Evolutionary conservation across 2,113 vertebrate species (phyloP).

Genomic region (Suricata suricatta): DNA sequence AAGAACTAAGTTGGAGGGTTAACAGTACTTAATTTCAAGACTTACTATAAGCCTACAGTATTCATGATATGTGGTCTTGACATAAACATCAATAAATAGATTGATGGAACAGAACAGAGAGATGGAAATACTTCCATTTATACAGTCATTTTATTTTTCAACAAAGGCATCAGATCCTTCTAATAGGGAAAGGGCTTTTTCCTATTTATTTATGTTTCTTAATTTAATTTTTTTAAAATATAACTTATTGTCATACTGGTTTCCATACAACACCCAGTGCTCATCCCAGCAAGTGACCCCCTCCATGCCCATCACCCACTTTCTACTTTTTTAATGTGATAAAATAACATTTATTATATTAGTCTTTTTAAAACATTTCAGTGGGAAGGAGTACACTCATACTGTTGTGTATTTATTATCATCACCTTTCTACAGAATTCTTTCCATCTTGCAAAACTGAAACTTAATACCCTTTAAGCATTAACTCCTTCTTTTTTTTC

Average conservation of each 20-base stretch:
- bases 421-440: background rate
- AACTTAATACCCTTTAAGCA: background rate
- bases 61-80: background rate
- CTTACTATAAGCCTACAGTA: background rate
- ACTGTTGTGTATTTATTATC: background rate
- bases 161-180: background rate
- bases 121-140: background rate
- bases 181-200: background rate
- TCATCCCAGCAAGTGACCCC: too few relatives aligned
- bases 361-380: background rate
- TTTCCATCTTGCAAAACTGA: background rate
- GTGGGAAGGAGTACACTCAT: background rate
- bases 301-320: too few relatives aligned
- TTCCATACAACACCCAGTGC: too few relatives aligned
- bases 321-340: background rate
- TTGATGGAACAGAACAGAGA: background rate
- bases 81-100: background rate
- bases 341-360: background rate
- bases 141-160: background rate
- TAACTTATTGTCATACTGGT: too few relatives aligned
- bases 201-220: background rate
- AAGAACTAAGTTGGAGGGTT: background rate
- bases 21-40: background rate
- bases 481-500: background rate
- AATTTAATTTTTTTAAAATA: too few relatives aligned